A percentile compares a stretch with the other conserved stretches of the same genome.
Evolutionary conservation across 2,797 vertebrate genomes (phyloP).

Genomic region (Helicolenus hilgendorfi): DNA sequence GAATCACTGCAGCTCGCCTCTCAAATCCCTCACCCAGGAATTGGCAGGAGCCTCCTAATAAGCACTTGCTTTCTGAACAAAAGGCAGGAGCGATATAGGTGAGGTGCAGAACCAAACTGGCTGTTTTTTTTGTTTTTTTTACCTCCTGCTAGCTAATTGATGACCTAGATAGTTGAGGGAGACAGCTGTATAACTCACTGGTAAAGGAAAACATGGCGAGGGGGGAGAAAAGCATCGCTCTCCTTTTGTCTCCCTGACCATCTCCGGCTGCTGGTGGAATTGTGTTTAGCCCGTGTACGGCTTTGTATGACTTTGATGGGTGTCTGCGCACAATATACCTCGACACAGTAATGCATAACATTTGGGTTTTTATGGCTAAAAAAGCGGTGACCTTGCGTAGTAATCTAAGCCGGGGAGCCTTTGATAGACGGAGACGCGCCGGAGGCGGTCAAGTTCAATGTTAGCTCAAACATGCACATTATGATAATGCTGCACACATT

Average conservation of each 20-base stretch:
- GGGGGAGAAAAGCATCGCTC: conserved; percentile 31
- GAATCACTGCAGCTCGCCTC: conserved; percentile 61
- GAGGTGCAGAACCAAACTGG: conserved; percentile 73
- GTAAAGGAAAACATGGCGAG: conserved; percentile 60
- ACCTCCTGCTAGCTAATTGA: conserved; percentile 83
- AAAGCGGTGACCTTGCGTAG: conserved; percentile 53
- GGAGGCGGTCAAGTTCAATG: conserved; percentile 16
- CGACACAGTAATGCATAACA: conserved; percentile 28
- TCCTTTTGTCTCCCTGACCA: conserved; percentile 52
- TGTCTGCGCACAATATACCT: conserved; percentile 14
- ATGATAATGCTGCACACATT: conserved; percentile 16
- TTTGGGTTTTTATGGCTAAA: conserved; percentile 24
- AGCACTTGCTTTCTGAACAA: conserved; percentile 73
- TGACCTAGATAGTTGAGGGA: conserved; percentile 76
- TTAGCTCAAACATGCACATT: conserved; percentile 22
- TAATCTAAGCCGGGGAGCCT: conserved; percentile 11
- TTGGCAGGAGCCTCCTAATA: conserved; percentile 76
- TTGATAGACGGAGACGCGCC: conserved; percentile 26
- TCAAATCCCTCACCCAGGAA: conserved; percentile 73
- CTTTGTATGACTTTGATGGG: conserved; percentile 36
- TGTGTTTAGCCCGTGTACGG: conserved; percentile 15
- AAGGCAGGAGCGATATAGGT: conserved; percentile 72
- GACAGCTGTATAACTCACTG: conserved; percentile 83
- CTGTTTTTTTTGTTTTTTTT: conserved; percentile 29
- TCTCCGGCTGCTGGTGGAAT: conserved; percentile 45